Conservation (phyloP, 2,888 invertebrate species). For the Steinernema scapterisci region DNA sequence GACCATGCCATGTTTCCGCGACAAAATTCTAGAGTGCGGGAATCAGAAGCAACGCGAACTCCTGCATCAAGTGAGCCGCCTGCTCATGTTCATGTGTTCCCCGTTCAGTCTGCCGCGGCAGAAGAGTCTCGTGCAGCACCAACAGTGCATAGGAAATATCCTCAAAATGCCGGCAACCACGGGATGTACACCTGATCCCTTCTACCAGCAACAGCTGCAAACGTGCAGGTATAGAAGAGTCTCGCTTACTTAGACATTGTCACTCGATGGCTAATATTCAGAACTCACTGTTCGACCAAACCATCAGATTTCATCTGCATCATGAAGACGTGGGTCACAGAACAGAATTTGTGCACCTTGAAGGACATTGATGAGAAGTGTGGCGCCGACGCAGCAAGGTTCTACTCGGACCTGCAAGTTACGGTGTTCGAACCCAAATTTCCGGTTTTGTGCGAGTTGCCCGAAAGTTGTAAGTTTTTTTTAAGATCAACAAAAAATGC, state of each 20-base stretch:
- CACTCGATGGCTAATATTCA: slow-evolving; percentile 42
- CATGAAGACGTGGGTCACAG: slow-evolving; percentile 64
- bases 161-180: slow-evolving; percentile 37
- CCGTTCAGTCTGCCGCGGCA: slow-evolving; percentile 60
- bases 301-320: slow-evolving; percentile 60
- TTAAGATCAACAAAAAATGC: not conserved
- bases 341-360: slow-evolving; percentile 63
- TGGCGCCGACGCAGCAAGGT: slow-evolving; percentile 54
- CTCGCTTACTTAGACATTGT: not conserved
- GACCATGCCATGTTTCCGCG: slow-evolving; percentile 64
- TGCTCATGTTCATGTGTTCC: slow-evolving; percentile 64
- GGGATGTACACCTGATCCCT: slow-evolving; percentile 30
- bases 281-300: slow-evolving; percentile 50
- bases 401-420: slow-evolving; percentile 60
- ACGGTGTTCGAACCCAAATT: slow-evolving; percentile 62
- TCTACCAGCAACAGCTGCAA: slow-evolving; percentile 46
- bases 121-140: slow-evolving; percentile 54
- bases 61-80: slow-evolving; percentile 62
- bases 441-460: slow-evolving; percentile 59
- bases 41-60: slow-evolving; percentile 59
- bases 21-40: slow-evolving; percentile 61
- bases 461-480: not conserved
- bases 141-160: slow-evolving; percentile 54
- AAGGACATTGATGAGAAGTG: slow-evolving; percentile 54
- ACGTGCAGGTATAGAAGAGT: slow-evolving; percentile 48